phyloP scores from a whole-genome alignment of 2,797 vertebrate species.

The Vireo griseus region DNA sequence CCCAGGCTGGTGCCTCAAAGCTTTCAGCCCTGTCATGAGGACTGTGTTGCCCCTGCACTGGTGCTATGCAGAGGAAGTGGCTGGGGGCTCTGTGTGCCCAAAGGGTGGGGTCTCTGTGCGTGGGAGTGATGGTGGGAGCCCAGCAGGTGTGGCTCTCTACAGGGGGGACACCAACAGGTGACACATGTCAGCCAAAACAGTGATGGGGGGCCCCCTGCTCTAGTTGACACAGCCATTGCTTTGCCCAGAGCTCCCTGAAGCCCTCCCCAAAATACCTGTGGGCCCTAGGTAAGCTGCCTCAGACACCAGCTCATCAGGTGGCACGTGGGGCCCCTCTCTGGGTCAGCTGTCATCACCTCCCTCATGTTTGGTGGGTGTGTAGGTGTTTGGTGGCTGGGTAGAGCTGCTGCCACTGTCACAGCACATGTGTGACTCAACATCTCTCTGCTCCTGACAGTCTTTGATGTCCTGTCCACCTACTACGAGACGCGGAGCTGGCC shows the following conservation, averaged over 20 bases:
- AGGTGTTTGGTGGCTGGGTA: too few relatives aligned
- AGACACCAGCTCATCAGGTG: background rate
- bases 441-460: slow-evolving; percentile 74
- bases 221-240: background rate
- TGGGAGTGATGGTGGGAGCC: background rate
- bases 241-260: background rate
- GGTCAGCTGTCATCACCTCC: too few relatives aligned
- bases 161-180: rapidly evolving
- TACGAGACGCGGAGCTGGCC: slow-evolving; percentile 83
- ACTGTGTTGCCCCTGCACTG: background rate
- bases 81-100: background rate
- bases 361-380: background rate
- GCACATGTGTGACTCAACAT: background rate
- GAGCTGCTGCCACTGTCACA: background rate
- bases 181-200: background rate
- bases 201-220: background rate
- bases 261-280: background rate
- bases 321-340: background rate
- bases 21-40: background rate
- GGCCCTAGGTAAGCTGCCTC: background rate
- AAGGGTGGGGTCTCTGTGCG: too few relatives aligned
- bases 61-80: background rate
- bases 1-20: background rate
- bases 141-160: background rate
- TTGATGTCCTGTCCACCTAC: slow-evolving; percentile 83